phyloP scores from a whole-genome alignment of 2,797 vertebrate genomes.

The Rhabdomys pumilio region DNA sequence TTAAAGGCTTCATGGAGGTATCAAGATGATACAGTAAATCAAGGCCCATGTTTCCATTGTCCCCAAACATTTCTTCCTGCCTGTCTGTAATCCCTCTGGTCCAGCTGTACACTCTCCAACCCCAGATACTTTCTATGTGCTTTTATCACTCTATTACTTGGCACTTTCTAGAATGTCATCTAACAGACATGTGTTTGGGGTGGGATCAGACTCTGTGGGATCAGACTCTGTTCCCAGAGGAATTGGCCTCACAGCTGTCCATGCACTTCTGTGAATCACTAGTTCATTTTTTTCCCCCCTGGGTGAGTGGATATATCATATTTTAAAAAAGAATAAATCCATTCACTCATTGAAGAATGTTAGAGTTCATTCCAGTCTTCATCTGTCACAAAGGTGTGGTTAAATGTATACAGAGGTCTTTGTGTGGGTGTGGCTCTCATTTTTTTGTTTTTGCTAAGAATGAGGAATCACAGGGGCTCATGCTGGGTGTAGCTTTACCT shows the following conservation, averaged over 20 bases:
- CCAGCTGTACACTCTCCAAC: background rate
- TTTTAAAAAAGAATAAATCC: background rate
- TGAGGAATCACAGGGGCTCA: background rate
- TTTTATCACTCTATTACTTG: background rate
- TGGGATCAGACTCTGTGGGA: background rate
- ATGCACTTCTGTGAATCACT: background rate
- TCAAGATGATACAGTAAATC: background rate
- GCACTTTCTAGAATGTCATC: slow-evolving; percentile 17
- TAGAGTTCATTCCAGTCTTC: background rate
- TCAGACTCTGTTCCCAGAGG: background rate
- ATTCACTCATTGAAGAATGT: background rate
- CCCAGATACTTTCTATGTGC: background rate
- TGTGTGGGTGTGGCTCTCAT: background rate
- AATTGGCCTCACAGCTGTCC: background rate
- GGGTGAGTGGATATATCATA: background rate
- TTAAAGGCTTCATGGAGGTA: background rate
- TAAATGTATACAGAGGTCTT: background rate
- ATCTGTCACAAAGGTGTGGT: background rate
- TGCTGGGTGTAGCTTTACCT: background rate
- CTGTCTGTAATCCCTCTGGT: background rate
- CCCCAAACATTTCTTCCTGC: background rate
- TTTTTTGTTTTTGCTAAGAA: slow-evolving; percentile 26
- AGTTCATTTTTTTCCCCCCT: background rate
- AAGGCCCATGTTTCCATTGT: background rate
- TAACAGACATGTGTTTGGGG: background rate